Evolutionary conservation across 2,797 vertebrate genomes (phyloP).

Genomic region (Adrianichthys oophorus): DNA sequence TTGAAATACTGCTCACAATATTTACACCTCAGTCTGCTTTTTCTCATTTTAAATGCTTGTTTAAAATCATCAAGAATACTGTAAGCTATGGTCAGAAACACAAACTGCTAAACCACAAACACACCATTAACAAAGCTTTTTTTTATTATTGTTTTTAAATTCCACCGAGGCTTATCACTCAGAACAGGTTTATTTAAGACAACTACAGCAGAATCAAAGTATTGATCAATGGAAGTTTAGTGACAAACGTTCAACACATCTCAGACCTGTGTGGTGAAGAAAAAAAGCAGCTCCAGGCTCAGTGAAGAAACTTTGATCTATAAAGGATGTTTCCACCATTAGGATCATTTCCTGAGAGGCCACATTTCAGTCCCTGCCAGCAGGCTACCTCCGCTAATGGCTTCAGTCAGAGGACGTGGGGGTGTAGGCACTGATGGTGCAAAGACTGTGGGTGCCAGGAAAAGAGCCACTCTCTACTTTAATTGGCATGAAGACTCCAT

Average conservation of each 20-base stretch:
- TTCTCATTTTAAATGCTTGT: no score
- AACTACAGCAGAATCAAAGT: no score
- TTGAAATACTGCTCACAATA: no score
- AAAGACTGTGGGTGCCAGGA: conserved; percentile 69
- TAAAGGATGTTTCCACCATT: conserved; percentile 46
- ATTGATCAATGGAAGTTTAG: no score
- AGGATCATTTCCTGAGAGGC: conserved; percentile 64
- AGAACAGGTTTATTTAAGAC: no score
- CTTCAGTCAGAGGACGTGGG: conserved; percentile 65
- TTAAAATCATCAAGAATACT: no score
- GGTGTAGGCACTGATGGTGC: conserved; percentile 33
- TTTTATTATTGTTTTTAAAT: no score
- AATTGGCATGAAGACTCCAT: conserved; percentile 73
- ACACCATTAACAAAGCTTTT: no score
- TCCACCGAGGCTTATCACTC: no score
- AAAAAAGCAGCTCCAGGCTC: conserved; percentile 35
- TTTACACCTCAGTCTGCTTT: no score
- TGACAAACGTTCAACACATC: neutral
- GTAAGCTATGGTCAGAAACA: no score
- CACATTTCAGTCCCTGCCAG: conserved; percentile 56
- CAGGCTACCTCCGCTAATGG: conserved; percentile 58
- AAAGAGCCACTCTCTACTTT: conserved; percentile 63
- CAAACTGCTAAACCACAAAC: no score
- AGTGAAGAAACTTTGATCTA: conserved; percentile 56
- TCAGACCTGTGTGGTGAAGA: conserved; percentile 9